These are phyloP conservation scores for Galemys pyrenaicus DNA, from an alignment of 2,113 vertebrate genomes.

Conservation along the genomic window DNA sequence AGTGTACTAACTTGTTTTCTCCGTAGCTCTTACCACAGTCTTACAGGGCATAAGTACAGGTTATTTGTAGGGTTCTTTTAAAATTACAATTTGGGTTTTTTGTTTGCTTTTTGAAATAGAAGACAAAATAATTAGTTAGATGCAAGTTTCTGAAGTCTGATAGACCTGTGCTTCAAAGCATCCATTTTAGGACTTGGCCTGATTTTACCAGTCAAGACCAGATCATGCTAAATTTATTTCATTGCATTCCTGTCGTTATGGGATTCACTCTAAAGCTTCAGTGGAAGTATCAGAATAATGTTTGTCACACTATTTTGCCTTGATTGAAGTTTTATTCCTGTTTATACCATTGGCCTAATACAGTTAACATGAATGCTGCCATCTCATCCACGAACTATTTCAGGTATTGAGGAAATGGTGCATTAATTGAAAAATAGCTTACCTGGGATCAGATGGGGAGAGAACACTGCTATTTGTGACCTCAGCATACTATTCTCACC, in stretches of 20 bases:
- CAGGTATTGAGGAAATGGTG: slow-evolving; percentile 62
- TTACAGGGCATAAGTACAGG: background rate
- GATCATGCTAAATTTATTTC: background rate
- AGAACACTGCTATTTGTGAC: slow-evolving; percentile 28
- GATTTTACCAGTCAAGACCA: background rate
- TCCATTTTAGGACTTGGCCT: background rate
- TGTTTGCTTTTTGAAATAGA: slow-evolving; percentile 37
- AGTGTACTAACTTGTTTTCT: slow-evolving; percentile 12
- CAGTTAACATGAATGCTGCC: slow-evolving; percentile 37
- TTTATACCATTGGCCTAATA: slow-evolving; percentile 68
- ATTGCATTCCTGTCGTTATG: slow-evolving; percentile 38
- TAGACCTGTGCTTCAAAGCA: background rate
- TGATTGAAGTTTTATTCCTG: slow-evolving; percentile 67
- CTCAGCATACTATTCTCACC: background rate
- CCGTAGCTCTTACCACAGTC: background rate
- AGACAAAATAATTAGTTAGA: background rate
- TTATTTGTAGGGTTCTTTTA: background rate
- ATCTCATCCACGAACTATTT: slow-evolving; percentile 56
- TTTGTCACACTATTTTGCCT: slow-evolving; percentile 49
- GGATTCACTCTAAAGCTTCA: slow-evolving; percentile 54
- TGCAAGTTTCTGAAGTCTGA: background rate
- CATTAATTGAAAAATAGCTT: slow-evolving; percentile 66
- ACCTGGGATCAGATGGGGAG: slow-evolving; percentile 22
- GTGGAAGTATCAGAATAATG: slow-evolving; percentile 52
- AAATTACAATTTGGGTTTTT: background rate